Conservation (phyloP, 1,140 invertebrate genomes). For the Apis dorsata region DNA sequence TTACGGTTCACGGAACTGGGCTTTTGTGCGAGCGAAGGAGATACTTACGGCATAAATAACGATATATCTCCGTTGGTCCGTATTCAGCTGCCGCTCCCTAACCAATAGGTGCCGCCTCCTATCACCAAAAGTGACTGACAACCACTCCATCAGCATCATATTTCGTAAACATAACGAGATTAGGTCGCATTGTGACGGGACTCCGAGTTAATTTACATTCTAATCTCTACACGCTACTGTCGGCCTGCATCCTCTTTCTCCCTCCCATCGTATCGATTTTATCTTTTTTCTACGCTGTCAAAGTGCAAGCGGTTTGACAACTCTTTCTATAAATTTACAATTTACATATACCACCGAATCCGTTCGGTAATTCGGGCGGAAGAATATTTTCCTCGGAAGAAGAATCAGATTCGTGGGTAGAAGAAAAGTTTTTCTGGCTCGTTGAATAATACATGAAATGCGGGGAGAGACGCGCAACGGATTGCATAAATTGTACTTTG, state of each 20-base stretch:
- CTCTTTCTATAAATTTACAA: no score
- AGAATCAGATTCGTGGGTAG: slow-evolving; percentile 25
- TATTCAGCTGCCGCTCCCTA: slow-evolving; percentile 67
- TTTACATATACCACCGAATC: no score
- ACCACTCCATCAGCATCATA: slow-evolving; percentile 72
- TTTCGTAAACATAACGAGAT: slow-evolving; percentile 75
- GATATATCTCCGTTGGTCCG: slow-evolving; percentile 66
- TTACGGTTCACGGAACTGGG: slow-evolving; percentile 36
- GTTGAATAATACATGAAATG: slow-evolving; percentile 37
- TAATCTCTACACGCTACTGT: slow-evolving; percentile 63
- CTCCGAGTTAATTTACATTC: slow-evolving; percentile 73
- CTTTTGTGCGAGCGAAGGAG: slow-evolving; percentile 46
- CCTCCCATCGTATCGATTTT: neutral
- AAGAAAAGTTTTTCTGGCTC: neutral
- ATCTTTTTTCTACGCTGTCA: no score
- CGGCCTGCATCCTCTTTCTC: neutral
- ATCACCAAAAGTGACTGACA: slow-evolving; percentile 70
- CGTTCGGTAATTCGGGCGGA: no score
- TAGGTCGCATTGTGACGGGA: slow-evolving; percentile 72
- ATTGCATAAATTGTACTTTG: slow-evolving; percentile 21
- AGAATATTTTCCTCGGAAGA: no score
- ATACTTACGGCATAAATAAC: slow-evolving; percentile 70
- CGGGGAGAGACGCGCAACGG: neutral
- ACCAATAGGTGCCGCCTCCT: slow-evolving; percentile 57
- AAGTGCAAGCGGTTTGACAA: no score